Evolutionary conservation across 92 coral and sea anemone species (phyloP).

Genomic region (Paragorgia papillata): DNA sequence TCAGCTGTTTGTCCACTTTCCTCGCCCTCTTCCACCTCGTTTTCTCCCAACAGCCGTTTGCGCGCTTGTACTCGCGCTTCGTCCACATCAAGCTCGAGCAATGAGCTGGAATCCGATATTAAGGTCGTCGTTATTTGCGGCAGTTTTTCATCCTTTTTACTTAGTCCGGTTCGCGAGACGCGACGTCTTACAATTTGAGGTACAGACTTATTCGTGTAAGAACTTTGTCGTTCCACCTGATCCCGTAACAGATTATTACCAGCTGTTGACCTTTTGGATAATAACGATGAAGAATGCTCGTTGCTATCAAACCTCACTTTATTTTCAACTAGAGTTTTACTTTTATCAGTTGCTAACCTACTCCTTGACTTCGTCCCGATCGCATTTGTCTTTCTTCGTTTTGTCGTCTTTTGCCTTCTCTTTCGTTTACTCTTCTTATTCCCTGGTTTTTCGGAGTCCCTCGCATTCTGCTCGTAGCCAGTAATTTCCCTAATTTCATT

Average conservation of each 20-base stretch:
- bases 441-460: background rate
- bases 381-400: slow-evolving; percentile 4
- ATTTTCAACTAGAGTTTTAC: background rate
- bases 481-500: slow-evolving; percentile 77
- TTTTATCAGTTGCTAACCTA: slow-evolving; percentile 11
- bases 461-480: slow-evolving; percentile 45
- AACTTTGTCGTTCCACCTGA: background rate
- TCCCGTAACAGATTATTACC: slow-evolving; percentile 16
- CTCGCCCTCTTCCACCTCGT: slow-evolving; percentile 11
- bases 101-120: background rate
- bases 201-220: background rate
- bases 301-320: background rate
- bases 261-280: background rate
- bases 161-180: background rate
- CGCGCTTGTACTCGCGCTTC: slow-evolving; percentile 41
- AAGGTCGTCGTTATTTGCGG: slow-evolving; percentile 12
- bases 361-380: slow-evolving; percentile 18
- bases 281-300: background rate
- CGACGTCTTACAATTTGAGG: background rate
- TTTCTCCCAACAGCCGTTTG: slow-evolving; percentile 12
- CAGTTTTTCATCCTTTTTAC: slow-evolving; percentile 1
- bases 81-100: slow-evolving; percentile 12
- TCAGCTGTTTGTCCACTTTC: slow-evolving; percentile 33
- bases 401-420: background rate
- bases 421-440: slow-evolving; percentile 4